Base-by-base conservation (phyloP, 2,797 vertebrate genomes). In the Galaxias olidus region DNA sequence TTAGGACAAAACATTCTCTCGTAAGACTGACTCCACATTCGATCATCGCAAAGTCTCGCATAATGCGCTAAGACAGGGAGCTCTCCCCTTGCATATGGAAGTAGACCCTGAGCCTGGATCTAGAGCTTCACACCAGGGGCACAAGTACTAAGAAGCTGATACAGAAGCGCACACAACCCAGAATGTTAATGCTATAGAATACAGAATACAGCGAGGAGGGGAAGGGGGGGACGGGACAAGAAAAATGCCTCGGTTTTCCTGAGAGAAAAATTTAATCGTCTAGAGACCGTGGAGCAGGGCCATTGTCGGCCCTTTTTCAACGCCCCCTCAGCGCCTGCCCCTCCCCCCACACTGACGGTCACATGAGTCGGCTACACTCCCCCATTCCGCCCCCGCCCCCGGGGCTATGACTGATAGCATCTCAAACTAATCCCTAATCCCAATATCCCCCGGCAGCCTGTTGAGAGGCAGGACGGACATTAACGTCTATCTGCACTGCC, bases 261-360 rank as follows among this genome's bases (percentile, higher is more conserved):
- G 78, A 64, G 77, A 68, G 70, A 79, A 72, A n/a, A 84, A 82
- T 58, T 76, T 90, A 91, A 94, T 89, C 75, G 11, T 69, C 84
- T n/a, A 86, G 88, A 88, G 94, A 93, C 93, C 93, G 73, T 58
- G 75, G 77, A 77, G 78, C 65, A 82, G 83, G 87, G 88, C 82
- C 66, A 68, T 67, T 66, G 73, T 75, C 65, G 65, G 69, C 75
- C 74, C 64, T n/a, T 18, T 40, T 62, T 66, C 65, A 40, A 66
- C 72, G 66, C 55, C 60, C 63, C 49, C 71, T 53, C 65, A 13
- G 41, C 5, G 12, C 59, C 57, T 11, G 11, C 46, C 40, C 60
- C 40, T 66, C 74, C 40, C 57, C 45, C 40, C 65, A 0, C 61
- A 10, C 45, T 69, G 81, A 78, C 90, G 91, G n/a, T n/a, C n/a